These are phyloP conservation scores for Myoxocephalus aenaeus DNA, from an alignment of 2,797 vertebrate genomes.

Conservation along the genomic window DNA sequence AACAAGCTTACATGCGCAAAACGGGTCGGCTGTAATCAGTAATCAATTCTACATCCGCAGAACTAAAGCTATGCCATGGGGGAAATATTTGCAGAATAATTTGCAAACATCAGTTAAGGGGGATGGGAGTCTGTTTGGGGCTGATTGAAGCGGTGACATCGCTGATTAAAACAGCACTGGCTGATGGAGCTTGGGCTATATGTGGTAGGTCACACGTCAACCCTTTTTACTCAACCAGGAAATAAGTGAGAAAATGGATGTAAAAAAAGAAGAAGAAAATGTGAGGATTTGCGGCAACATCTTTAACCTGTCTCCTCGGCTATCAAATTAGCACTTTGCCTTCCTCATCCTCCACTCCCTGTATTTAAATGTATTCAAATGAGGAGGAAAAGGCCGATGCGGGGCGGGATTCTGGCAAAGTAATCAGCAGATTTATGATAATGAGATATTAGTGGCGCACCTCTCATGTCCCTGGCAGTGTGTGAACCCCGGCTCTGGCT, in stretches of 20 bases:
- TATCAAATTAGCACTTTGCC: slow-evolving; percentile 63
- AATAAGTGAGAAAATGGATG: slow-evolving; percentile 44
- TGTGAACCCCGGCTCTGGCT: slow-evolving; percentile 33
- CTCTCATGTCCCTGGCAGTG: slow-evolving; percentile 45
- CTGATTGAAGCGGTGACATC: slow-evolving; percentile 55
- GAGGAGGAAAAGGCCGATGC: slow-evolving; percentile 62
- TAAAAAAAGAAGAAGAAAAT: slow-evolving; percentile 20
- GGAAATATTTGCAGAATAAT: slow-evolving; percentile 64
- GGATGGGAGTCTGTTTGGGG: slow-evolving; percentile 3
- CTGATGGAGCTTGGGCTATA: slow-evolving; percentile 30
- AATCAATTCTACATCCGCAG: slow-evolving; percentile 63
- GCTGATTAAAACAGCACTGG: slow-evolving; percentile 52
- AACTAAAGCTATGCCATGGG: slow-evolving; percentile 45
- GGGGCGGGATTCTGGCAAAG: slow-evolving; percentile 59
- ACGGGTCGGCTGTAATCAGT: slow-evolving; percentile 71
- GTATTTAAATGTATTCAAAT: slow-evolving; percentile 83
- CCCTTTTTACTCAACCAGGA: slow-evolving; percentile 47
- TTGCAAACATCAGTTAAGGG: slow-evolving; percentile 50
- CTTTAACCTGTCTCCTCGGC: slow-evolving; percentile 64
- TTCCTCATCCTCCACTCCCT: slow-evolving; percentile 29
- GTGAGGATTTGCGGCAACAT: slow-evolving; percentile 48
- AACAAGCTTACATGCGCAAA: slow-evolving; percentile 54
- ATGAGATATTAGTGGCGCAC: slow-evolving; percentile 69
- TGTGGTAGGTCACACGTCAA: slow-evolving; percentile 52
- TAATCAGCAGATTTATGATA: slow-evolving; percentile 76